Conservation (phyloP, 2,888 invertebrate genomes). For the Drosophila percnosoma region DNA sequence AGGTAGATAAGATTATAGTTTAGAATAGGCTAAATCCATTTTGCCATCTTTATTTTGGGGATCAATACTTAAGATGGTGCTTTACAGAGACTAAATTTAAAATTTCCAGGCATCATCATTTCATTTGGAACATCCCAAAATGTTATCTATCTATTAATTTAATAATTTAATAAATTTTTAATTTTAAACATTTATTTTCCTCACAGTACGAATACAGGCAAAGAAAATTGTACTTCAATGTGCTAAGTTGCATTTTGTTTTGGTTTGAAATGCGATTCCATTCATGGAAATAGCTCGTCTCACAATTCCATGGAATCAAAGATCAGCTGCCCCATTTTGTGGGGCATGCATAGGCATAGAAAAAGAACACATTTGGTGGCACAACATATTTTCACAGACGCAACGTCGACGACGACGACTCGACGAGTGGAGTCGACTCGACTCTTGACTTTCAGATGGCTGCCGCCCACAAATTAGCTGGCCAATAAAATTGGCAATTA, state of each 20-base stretch:
- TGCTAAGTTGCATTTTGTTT: not conserved
- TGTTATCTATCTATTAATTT: not conserved
- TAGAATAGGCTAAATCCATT: not conserved
- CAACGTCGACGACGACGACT: not conserved
- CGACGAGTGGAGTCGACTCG: conserved; percentile 4
- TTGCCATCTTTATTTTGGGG: not conserved
- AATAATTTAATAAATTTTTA: not conserved
- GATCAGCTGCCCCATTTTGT: conserved; percentile 33
- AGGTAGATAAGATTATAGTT: not conserved
- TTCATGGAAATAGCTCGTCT: conserved; percentile 47
- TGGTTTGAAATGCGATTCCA: conserved; percentile 55
- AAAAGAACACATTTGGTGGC: conserved; percentile 15
- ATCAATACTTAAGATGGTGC: not conserved
- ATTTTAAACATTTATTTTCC: not conserved
- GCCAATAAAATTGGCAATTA: conserved; percentile 70
- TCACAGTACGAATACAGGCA: not conserved
- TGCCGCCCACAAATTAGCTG: conserved; percentile 74
- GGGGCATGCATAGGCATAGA: not conserved
- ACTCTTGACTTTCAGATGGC: conserved; percentile 54
- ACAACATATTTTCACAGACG: conserved; percentile 5
- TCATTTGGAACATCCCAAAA: not conserved
- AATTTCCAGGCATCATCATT: not conserved
- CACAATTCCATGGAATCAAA: conserved; percentile 39
- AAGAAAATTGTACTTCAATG: not conserved
- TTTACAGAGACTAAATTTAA: not conserved